phyloP scores from a whole-genome alignment of 1,140 invertebrate species.

The Drosophila carrolli region DNA sequence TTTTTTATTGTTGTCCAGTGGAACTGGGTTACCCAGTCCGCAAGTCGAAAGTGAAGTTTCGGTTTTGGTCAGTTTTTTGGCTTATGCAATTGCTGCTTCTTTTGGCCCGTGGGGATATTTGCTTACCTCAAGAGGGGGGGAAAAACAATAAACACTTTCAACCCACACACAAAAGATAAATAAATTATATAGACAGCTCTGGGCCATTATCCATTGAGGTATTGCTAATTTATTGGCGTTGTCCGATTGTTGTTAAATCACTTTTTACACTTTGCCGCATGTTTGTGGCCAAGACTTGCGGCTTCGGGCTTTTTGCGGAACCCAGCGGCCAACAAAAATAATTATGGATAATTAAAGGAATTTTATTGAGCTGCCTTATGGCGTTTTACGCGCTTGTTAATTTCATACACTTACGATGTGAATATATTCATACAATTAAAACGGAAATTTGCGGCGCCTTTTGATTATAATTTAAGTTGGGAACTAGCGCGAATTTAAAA shows the following conservation, averaged over 20 bases:
- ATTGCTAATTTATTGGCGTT: conserved; percentile 76
- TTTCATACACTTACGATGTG: conserved; percentile 46
- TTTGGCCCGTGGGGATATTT: conserved; percentile 31
- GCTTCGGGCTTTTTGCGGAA: conserved; percentile 55
- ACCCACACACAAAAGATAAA: conserved; percentile 60
- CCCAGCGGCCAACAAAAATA: conserved; percentile 51
- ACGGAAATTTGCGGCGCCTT: conserved; percentile 13
- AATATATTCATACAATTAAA: conserved; percentile 43
- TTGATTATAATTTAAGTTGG: conserved; percentile 12
- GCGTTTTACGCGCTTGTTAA: conserved; percentile 64
- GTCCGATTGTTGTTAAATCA: conserved; percentile 73
- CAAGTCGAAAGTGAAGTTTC: conserved; percentile 64
- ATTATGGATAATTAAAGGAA: conserved; percentile 68
- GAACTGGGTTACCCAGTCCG: conserved; percentile 75
- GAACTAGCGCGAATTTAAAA: conserved; percentile 20
- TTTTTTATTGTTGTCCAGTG: conserved; percentile 49
- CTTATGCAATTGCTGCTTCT: conserved; percentile 66
- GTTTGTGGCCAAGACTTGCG: conserved; percentile 20
- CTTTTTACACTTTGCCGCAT: conserved; percentile 69
- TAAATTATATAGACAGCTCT: conserved; percentile 62
- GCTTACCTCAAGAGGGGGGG: conserved; percentile 17
- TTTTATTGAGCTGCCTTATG: conserved; percentile 56
- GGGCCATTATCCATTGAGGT: conserved; percentile 65
- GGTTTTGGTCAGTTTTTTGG: conserved; percentile 39
- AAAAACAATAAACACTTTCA: conserved; percentile 52